Percentiles rank a stretch among this genome's conserved stretches.
Conservation (phyloP, 2,888 invertebrate species). For the Drosophila meridionalis region DNA sequence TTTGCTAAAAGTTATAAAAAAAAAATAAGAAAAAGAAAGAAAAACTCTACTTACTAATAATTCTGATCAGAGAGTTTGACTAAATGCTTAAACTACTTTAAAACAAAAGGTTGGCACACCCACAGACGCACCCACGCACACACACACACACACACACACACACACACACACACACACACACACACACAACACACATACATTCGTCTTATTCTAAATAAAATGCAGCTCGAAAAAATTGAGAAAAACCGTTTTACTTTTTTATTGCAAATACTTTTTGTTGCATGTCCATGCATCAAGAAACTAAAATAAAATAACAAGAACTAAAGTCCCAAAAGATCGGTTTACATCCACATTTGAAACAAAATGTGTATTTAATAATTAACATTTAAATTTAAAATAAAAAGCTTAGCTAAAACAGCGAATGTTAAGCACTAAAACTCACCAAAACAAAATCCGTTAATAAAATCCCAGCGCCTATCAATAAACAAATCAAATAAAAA, state of each 20-base stretch:
- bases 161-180: constrained; percentile 15
- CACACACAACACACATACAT: constrained; percentile 36
- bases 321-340: constrained; percentile 54
- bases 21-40: constrained; percentile 10
- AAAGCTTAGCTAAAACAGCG: constrained; percentile 67
- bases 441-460: constrained; percentile 31
- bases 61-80: constrained; percentile 74
- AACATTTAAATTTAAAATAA: constrained; percentile 70
- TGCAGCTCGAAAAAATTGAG: constrained; percentile 57
- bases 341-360: constrained; percentile 62
- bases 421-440: constrained; percentile 67
- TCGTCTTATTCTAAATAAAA: constrained; percentile 63
- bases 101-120: constrained; percentile 64
- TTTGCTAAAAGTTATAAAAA: constrained; percentile 37
- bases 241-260: constrained; percentile 54
- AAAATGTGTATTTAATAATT: constrained; percentile 63
- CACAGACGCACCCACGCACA: constrained; percentile 21
- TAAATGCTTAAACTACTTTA: constrained; percentile 61
- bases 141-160: constrained; percentile 14
- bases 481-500: constrained; percentile 13
- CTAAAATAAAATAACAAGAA: constrained; percentile 16
- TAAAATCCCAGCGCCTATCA: constrained; percentile 52
- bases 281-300: constrained; percentile 46
- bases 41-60: constrained; percentile 62
- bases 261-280: constrained; percentile 33